Percentiles rank a stretch among this genome's conserved stretches.
These are phyloP conservation scores for Gryon sp. DNA, from an alignment of 1,140 invertebrate genomes.

Conservation along the genomic window DNA sequence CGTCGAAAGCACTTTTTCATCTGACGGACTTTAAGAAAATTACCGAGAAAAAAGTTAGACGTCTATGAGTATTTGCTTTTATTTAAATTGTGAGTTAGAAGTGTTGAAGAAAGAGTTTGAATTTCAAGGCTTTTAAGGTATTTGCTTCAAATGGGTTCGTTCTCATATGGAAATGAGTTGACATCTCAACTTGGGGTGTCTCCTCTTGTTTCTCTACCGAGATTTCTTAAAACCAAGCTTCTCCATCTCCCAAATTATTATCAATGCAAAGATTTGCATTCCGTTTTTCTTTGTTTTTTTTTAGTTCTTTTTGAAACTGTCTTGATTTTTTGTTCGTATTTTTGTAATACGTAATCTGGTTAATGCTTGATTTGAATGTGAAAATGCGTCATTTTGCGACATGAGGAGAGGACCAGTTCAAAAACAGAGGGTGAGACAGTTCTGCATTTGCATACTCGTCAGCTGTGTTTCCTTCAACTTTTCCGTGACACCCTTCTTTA, in stretches of 20 bases:
- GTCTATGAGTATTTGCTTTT: constrained; percentile 79
- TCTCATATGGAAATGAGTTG: constrained; percentile 78
- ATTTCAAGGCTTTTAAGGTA: constrained; percentile 72
- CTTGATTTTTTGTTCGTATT: too few relatives aligned
- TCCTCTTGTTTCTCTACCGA: too few relatives aligned
- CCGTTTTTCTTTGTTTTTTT: neutral
- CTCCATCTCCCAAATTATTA: constrained; percentile 10
- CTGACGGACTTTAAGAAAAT: neutral
- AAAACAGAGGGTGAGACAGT: constrained; percentile 62
- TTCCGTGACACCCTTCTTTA: constrained; percentile 74
- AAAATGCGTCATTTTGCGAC: constrained; percentile 65
- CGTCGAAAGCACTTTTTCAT: neutral
- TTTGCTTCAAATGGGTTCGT: constrained; percentile 79
- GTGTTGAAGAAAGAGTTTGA: constrained; percentile 60
- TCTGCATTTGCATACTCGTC: constrained; percentile 80
- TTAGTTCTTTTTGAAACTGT: neutral
- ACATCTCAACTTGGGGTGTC: constrained; percentile 46
- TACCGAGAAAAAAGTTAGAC: constrained; percentile 52
- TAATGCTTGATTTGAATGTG: constrained; percentile 54
- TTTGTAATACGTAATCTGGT: constrained; percentile 55
- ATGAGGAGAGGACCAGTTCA: constrained; percentile 35
- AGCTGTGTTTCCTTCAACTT: constrained; percentile 80
- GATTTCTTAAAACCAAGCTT: constrained; percentile 32
- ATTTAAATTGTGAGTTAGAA: constrained; percentile 80
- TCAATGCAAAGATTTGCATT: neutral